Evolutionary conservation across 2,888 invertebrate genomes (phyloP), one percentile per base, ranked within the genome.

Genomic region (Drosophila nr. perissopoda): DNA sequence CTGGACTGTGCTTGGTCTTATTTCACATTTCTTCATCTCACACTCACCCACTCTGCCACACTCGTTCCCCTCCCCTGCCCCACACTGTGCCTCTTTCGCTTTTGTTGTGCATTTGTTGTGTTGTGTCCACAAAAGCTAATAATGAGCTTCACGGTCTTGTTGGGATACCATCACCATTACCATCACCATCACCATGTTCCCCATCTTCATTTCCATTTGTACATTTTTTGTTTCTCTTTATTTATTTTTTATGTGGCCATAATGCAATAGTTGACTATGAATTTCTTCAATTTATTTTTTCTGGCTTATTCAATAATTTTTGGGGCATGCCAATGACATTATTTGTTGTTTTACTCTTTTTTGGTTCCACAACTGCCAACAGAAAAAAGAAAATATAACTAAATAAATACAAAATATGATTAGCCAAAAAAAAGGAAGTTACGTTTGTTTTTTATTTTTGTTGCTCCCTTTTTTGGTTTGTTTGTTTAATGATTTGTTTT

Each of bases 131-230:
- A 75, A 69, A 73, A 70, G 74, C 73, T 79, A 86, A 88, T 85
- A 82, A 85, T 85, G 85, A 85, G 85, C 85, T 85, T 85, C 85
- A 85, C 85, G 85, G 81, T 90, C 85, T 90, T 81, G 79, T 88
- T 90, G 83, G 87, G 84, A 82, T 74, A 77, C 69, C 81, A 78
- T 81, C 65, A 77, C 69, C 78, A 78, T 81, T 60, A 42, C 64
- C 78, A 74, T 66, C 66, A 34, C 31, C 74, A 62, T 66, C 54
- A n/a, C 16, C 70, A 48, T 38, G 16, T 38, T 70, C 42, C 46
- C 56, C 80, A 70, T 76, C 66, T 71, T 62, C 76, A 82, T 76
- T 63, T 70, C 71, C 60, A 71, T 62, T 61, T 67, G 46, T 46
- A 46, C 25, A 46, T 16, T 16, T 46, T 25, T 46, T 25, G 33